Base-by-base conservation (phyloP, 2,113 vertebrate genomes). In the Ariopsis seemanni region DNA sequence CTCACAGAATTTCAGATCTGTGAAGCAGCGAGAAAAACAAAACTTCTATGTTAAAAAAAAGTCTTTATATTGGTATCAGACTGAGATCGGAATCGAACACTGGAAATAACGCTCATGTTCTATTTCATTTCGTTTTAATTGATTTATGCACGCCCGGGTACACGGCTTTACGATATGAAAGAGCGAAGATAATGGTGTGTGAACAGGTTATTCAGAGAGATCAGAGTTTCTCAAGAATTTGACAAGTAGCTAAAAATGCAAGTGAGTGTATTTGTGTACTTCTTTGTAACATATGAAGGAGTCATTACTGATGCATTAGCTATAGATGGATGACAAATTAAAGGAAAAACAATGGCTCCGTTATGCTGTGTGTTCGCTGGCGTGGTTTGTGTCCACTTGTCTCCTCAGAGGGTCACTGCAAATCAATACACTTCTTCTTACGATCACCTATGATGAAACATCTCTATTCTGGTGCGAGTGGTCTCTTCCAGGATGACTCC, bases 61-160 rank as follows among this genome's bases (percentile, higher is more conserved):
- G 90, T 90, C 86, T 90, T 75, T 87, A 79, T 50, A 20, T 48
- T 11, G 72, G 50, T 82, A 90, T 89, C 93, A 91, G 92, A 91
- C 91, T 86, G 90, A 94, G 92, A 93, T 91, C 93, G 93, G 89
- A 93, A 57, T 88, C 89, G 4, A 77, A 14, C 34, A 48, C 1
- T 65, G 25, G 34, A 62, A 82, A 63, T 42, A 82, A 82, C 25
- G 27, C 27, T 34, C 55, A 42, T 81, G 57, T 60, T 81, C 34
- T 42, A 8, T 60, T 60, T 65, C 30, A 83, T 83, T 63, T 63
- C 63, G 17, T 63, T 63, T 65, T 30, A 63, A 48, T 2, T 62
- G 53, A 63, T 63, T 60, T 65, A 63, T n/a, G 9, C 50, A 25
- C 57, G 25, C 34, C 34, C 10, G 30, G 25, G 20, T 63, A n/a